Conservation (phyloP, 2,113 vertebrate genomes). For the Colinus virginianus region DNA sequence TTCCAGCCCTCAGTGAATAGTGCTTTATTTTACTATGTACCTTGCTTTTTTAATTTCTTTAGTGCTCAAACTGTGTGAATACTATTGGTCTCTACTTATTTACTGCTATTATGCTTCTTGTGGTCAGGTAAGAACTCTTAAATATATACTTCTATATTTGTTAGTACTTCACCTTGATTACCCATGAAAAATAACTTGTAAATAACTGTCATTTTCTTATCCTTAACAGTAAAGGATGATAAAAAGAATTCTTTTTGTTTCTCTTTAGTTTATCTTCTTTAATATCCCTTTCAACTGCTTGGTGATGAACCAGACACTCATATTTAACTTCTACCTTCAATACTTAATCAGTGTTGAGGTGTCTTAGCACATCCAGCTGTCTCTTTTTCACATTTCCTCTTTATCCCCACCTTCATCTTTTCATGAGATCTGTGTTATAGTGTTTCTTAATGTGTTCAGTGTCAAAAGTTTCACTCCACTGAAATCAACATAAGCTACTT, state of each 20-base stretch:
- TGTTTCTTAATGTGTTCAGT: not conserved
- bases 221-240: not conserved
- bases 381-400: not conserved
- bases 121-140: not conserved
- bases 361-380: not conserved
- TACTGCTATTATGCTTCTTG: not conserved
- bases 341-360: not conserved
- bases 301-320: not conserved
- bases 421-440: not conserved
- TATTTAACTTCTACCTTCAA: not conserved
- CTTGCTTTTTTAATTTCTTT: not conserved
- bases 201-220: not conserved
- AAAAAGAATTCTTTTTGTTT: not conserved
- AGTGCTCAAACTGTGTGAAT: not conserved
- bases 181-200: not conserved
- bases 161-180: not conserved
- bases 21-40: not conserved
- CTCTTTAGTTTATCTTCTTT: not conserved
- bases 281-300: not conserved
- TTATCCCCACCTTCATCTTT: not conserved
- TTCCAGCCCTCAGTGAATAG: not conserved
- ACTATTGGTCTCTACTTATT: not conserved
- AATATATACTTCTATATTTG: not conserved
- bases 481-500: not conserved
- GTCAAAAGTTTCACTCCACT: not conserved